phyloP scores from a whole-genome alignment of 2,888 invertebrate species.

The Cosmorhoe ocellata region DNA sequence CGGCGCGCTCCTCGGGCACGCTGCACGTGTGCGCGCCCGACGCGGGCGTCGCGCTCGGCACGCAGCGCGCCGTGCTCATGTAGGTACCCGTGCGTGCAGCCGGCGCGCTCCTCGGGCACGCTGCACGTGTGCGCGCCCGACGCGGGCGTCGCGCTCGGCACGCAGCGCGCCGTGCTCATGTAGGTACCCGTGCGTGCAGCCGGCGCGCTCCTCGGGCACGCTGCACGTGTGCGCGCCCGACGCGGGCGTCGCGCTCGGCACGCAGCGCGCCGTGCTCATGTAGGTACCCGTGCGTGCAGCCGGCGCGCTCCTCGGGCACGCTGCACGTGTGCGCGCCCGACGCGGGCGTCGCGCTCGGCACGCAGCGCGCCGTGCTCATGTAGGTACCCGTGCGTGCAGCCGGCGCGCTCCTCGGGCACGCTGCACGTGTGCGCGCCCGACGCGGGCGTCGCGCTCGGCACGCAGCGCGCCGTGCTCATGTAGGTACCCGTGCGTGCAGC shows the following conservation, averaged over 20 bases:
- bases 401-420: conserved; percentile 36
- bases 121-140: conserved; percentile 48
- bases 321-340: conserved; percentile 48
- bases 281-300: conserved; percentile 38
- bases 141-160: conserved; percentile 46
- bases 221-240: conserved; percentile 48
- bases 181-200: conserved; percentile 38
- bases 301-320: conserved; percentile 36
- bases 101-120: conserved; percentile 36
- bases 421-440: conserved; percentile 48
- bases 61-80: conserved; percentile 60
- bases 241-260: conserved; percentile 46
- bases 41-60: conserved; percentile 46
- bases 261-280: conserved; percentile 60
- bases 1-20: conserved; percentile 36
- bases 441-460: conserved; percentile 46
- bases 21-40: conserved; percentile 48
- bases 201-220: conserved; percentile 36
- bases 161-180: conserved; percentile 60
- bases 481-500: conserved; percentile 38
- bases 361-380: conserved; percentile 60
- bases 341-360: conserved; percentile 46
- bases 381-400: conserved; percentile 38
- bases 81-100: conserved; percentile 38
- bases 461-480: conserved; percentile 60